These are phyloP conservation scores for Leptestheria dahalacensis DNA, from an alignment of 1,140 invertebrate genomes.

Conservation along the genomic window DNA sequence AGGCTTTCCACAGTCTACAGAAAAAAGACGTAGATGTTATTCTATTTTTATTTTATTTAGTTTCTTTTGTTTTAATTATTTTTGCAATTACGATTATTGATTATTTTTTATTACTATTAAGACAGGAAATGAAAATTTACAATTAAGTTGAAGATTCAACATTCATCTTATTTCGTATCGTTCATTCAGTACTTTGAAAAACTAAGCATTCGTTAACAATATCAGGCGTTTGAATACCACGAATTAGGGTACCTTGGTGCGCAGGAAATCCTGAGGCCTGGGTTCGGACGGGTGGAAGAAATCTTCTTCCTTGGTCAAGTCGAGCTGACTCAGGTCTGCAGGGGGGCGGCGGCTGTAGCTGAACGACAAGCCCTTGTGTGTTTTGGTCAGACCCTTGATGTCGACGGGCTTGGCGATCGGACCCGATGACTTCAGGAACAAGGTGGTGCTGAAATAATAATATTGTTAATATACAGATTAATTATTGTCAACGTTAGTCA, in stretches of 20 bases:
- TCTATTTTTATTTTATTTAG: not conserved
- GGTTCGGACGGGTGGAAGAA: conserved; percentile 15
- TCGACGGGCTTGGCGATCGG: conserved; percentile 13
- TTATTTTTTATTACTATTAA: too few species aligned
- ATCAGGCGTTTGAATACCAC: too few species aligned
- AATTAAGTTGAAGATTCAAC: too few species aligned
- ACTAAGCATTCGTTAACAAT: too few species aligned
- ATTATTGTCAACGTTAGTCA: not conserved
- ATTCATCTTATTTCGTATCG: too few species aligned
- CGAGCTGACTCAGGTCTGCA: conserved; percentile 7
- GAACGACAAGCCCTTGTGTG: conserved; percentile 4
- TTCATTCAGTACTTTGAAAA: too few species aligned
- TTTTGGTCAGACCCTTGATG: not conserved
- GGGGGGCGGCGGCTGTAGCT: conserved; percentile 2
- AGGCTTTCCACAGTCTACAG: conserved; percentile 11
- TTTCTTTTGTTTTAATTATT: not conserved
- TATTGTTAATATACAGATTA: not conserved
- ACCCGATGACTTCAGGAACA: conserved; percentile 11
- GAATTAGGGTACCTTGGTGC: conserved; percentile 11
- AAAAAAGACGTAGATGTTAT: not conserved
- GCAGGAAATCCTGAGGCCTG: conserved; percentile 8
- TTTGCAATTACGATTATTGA: too few species aligned
- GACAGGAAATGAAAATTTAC: too few species aligned
- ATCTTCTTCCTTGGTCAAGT: conserved; percentile 8
- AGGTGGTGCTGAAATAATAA: not conserved